Base-by-base conservation (phyloP, 1,140 invertebrate genomes). In the Zaprionus taronus region DNA sequence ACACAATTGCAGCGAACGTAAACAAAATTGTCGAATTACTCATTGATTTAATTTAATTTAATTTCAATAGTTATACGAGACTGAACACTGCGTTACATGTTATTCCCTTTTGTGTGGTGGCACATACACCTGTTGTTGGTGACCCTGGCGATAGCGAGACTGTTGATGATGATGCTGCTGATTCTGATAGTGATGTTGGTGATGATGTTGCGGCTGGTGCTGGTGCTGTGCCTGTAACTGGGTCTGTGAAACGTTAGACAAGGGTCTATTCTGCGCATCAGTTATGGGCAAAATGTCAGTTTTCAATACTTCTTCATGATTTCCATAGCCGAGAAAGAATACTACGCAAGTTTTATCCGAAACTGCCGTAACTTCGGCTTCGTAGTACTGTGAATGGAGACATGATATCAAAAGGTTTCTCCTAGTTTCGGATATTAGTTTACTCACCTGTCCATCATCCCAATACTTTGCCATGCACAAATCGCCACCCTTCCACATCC, bases 391-490 rank as follows among this genome's bases (percentile, higher is more conserved):
- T 51, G 94, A 95, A 89, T 65, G 72, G 72, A 77, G 76, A 51
- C 17, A 22, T 9, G 11, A 28, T 31, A 34, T 36, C 22, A 41
- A 17, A 53, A 58, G 47, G 28, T n/a, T 9, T 26, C 28, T 55
- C 31, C 44, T 61, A 26, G 2, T n/a, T 26, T 63, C 4, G 49
- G 1, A n/a, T 65, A 20, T 49, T 11, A 5, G 1, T 26, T 11
- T 72, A 93, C 93, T 94, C 93, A 98, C 97, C 93, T 95, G 95
- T 84, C 97, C 96, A 94, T 98, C 97, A 93, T 98, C 97, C 97
- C 97, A 98, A 93, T 98, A 98, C 89, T 97, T 97, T 6, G 97
- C 97, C 92, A 98, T 94, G 93, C 97, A 98, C 53, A 95, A 94
- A 91, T 98, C 97, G 22, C 97, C 97, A 58, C 95, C 93, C 83